Base-by-base conservation (phyloP, 2,888 invertebrate species). In the Agonopterix alstromeriana region DNA sequence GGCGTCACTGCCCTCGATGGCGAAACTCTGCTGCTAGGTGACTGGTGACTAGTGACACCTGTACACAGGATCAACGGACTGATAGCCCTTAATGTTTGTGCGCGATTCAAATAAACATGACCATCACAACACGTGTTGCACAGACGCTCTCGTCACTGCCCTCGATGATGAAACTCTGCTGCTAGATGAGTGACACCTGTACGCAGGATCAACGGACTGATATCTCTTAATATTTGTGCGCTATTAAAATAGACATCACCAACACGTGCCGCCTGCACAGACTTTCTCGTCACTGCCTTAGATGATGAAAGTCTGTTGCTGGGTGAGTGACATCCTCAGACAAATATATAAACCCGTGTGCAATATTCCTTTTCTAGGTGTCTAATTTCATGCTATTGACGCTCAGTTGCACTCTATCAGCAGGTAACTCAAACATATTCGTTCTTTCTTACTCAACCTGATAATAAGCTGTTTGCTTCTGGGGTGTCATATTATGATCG, bases 141-240 rank as follows among this genome's bases (percentile, higher is more conserved):
- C 97, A 70, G 97, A 97, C 91, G 96, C 96, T 73, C 93, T 97
- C 91, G 96, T 97, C 92, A 97, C 97, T 77, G 97, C 96, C 79
- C 91, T 96, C 83, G 97, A 97, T 91, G 97, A 97, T 93, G 97
- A 97, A 91, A 95, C 96, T 69, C 91, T 96, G 81, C 93, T 97
- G 85, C 93, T 97, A 89, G 87, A 86, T 79, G n/a, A n/a, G n/a
- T n/a, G n/a, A n/a, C n/a, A 56, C 36, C 36, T 8, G 8, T 36
- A 36, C 36, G n/a, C 9, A 36, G 17, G 35, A 36, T 45, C 17
- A 12, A 42, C 17, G 12, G 4, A 41, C 8, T 35, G 27, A 41
- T 17, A 40, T n/a, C 17, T 11, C 43, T 17, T 8, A 8, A 10
- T 10, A 2, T 36, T 10, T 10, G 36, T 36, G 36, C 2, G 42